A percentile compares a stretch with the other conserved stretches of the same genome.
Conservation (phyloP, 2,113 vertebrate genomes). For the Cinclus mexicanus region DNA sequence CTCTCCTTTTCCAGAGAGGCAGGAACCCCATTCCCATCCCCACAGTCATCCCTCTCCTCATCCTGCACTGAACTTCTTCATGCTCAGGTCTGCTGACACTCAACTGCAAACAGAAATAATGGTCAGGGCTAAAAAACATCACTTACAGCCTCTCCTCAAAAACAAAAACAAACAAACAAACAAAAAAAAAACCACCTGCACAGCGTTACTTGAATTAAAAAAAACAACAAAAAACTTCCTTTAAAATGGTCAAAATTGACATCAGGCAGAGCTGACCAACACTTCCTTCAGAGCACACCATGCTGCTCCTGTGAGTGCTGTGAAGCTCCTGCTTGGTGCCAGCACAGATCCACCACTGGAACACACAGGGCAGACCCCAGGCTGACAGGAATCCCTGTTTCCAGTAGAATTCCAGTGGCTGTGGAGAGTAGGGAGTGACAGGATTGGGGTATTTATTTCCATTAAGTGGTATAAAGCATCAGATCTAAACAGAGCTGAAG, state of each 20-base stretch:
- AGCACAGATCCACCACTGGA: background rate
- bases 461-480: background rate
- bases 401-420: background rate
- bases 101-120: background rate
- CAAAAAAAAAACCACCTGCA: too few relatives aligned
- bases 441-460: slow-evolving; percentile 19
- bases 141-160: background rate
- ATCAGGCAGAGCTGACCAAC: background rate
- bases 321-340: background rate
- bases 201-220: too few relatives aligned
- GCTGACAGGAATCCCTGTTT: background rate
- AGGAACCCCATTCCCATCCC: background rate
- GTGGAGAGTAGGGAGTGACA: background rate
- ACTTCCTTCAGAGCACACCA: background rate
- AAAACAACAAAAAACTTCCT: background rate
- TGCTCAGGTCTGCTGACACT: background rate
- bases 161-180: background rate
- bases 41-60: background rate
- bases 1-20: background rate
- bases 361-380: background rate
- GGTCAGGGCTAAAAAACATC: background rate
- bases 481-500: slow-evolving; percentile 10
- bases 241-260: background rate
- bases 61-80: background rate
- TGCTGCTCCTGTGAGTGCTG: background rate